Conservation (phyloP, 2,113 vertebrate genomes). For the Oenanthe oenanthe region DNA sequence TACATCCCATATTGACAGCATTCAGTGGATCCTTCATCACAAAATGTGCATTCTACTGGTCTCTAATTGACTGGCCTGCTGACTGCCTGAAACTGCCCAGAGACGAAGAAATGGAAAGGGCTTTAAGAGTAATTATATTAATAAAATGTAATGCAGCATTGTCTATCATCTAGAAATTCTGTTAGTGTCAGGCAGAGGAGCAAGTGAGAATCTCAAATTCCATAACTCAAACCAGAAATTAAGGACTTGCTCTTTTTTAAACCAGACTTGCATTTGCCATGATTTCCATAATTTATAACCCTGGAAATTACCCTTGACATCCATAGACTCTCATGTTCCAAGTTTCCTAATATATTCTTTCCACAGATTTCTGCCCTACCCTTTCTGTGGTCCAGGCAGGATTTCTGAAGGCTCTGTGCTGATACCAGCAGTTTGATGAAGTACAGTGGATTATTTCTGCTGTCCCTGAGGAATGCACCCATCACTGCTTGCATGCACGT, state of each 20-base stretch:
- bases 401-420: conserved; percentile 12
- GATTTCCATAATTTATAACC: conserved; percentile 30
- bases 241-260: neutral
- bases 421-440: conserved; percentile 29
- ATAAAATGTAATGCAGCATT: neutral
- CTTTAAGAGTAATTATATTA: conserved; percentile 21
- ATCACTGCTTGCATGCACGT: neutral
- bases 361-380: neutral
- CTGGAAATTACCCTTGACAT: conserved; percentile 49
- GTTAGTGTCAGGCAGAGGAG: neutral
- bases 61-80: neutral
- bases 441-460: neutral
- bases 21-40: neutral
- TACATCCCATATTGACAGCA: neutral
- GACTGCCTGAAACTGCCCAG: neutral
- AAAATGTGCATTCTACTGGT: neutral
- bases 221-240: neutral
- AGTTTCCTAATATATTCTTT: conserved; percentile 18
- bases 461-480: neutral
- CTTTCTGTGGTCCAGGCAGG: neutral
- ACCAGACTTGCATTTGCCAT: neutral
- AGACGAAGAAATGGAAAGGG: neutral
- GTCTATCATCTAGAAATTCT: neutral
- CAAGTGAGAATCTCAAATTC: neutral
- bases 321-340: conserved; percentile 4